phyloP scores from a whole-genome alignment of 2,888 invertebrate species.

The Agrotis clavis region DNA sequence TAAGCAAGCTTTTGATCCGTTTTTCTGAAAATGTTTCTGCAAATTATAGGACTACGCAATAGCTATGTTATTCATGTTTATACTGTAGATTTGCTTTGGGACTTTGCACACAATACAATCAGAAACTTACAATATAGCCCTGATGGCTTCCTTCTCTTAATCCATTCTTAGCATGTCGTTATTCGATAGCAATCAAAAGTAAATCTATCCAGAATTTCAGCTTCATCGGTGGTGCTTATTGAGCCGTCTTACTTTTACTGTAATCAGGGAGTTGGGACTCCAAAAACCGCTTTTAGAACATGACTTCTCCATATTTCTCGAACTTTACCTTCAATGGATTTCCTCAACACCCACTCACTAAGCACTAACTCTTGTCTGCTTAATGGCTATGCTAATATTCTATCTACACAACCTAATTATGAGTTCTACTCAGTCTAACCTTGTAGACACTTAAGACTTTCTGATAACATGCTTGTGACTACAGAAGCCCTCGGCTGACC shows the following conservation, averaged over 20 bases:
- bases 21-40: neutral
- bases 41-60: neutral
- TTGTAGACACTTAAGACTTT: slow-evolving; percentile 45
- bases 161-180: too few relatives aligned
- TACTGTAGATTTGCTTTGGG: too few relatives aligned
- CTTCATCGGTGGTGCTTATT: too few relatives aligned
- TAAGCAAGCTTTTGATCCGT: slow-evolving; percentile 1
- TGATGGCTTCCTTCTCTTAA: too few relatives aligned
- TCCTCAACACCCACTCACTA: neutral
- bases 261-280: neutral
- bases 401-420: slow-evolving; percentile 27
- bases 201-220: too few relatives aligned
- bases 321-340: slow-evolving; percentile 11
- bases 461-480: slow-evolving; percentile 43
- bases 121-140: too few relatives aligned
- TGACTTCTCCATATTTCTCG: neutral
- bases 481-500: slow-evolving; percentile 64
- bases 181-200: too few relatives aligned
- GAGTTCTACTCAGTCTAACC: slow-evolving; percentile 25
- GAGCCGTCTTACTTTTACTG: too few relatives aligned
- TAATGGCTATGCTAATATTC: slow-evolving; percentile 18
- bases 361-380: slow-evolving; percentile 17
- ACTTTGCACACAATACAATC: too few relatives aligned
- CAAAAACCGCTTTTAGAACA: neutral
- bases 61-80: neutral